Conservation (phyloP, 2,888 invertebrate species). For the Perithous albicinctus region DNA sequence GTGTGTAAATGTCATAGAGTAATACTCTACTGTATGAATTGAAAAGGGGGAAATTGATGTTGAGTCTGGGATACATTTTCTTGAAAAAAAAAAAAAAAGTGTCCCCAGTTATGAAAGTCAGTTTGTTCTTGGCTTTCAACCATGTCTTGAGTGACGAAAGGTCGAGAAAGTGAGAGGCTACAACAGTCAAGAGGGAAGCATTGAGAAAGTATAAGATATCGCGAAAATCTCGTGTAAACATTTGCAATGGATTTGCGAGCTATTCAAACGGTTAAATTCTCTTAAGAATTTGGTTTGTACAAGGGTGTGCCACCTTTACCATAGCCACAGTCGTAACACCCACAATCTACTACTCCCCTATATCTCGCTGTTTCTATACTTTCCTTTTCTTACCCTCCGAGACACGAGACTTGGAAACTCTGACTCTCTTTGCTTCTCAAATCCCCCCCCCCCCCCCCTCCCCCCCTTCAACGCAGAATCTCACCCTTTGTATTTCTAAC, state of each 20-base stretch:
- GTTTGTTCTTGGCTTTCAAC: slow-evolving; percentile 44
- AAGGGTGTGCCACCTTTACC: slow-evolving; percentile 77
- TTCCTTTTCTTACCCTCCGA: slow-evolving; percentile 72
- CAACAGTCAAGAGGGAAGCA: neutral
- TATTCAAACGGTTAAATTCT: slow-evolving; percentile 85
- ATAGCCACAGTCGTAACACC: slow-evolving; percentile 67
- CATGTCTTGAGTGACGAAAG: slow-evolving; percentile 41
- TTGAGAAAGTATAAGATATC: slow-evolving; percentile 58
- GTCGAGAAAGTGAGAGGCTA: slow-evolving; percentile 12
- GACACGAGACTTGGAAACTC: slow-evolving; percentile 51
- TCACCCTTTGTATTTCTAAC: slow-evolving; percentile 84
- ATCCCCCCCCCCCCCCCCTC: too few species aligned
- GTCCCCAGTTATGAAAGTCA: slow-evolving; percentile 46
- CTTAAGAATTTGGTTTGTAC: slow-evolving; percentile 84
- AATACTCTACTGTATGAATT: neutral
- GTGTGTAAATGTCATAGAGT: slow-evolving; percentile 2
- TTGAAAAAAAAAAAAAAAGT: neutral
- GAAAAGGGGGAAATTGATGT: neutral
- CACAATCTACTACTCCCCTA: slow-evolving; percentile 60
- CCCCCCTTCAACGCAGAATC: slow-evolving; percentile 68
- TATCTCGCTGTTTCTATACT: slow-evolving; percentile 63
- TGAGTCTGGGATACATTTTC: slow-evolving; percentile 33
- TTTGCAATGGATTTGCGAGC: slow-evolving; percentile 85
- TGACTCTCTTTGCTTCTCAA: slow-evolving; percentile 70
- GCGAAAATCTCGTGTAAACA: slow-evolving; percentile 84